Evolutionary conservation across 2,113 vertebrate species (phyloP), one percentile per base, ranked within the genome.

Genomic region (Passer montanus): DNA sequence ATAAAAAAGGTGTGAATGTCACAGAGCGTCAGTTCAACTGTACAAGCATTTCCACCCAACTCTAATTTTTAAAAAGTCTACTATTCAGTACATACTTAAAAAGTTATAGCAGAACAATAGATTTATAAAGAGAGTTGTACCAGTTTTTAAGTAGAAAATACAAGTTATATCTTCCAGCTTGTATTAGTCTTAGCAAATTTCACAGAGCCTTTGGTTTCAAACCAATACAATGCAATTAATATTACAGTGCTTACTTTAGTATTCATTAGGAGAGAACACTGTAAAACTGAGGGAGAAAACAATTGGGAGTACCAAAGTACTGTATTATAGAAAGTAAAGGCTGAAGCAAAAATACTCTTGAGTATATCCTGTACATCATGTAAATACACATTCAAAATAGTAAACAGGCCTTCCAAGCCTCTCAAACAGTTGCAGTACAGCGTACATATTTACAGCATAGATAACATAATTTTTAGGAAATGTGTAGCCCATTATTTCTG

Each of bases 301-400:
- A 33, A 94, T 21, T 2, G 2, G 88, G 91, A 96, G 88, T 97
- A 93, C 87, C 95, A 97, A 97, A 97, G 97, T 89, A 77, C 63
- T 47, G 53, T 89, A 49, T 70, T 63, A 89, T 93, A 98, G 80
- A 94, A 97, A 97, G 96, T 52, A 97, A 97, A 95, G 15, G 47
- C 31, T 87, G 96, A 97, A 97, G 97, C 96, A 98, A 98, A 98
- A 98, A 98, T 98, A 98, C 89, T 97, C 97, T 97, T 93, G 84
- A 31, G 91, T 97, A 95, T 95, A 97, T 87, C 90, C 94, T 97
- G 91, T 97, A 97, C 95, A 98, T 96, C 53, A 93, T 96, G 97
- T 98, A 98, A 98, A 98, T 95, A 97, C 83, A 93, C 97, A 96
- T 96, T 97, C 94, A 59, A 93, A 94, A 66, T 44, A 97, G 58